Evolutionary conservation across 2,113 vertebrate species (phyloP).

Genomic region (Nerophis ophidion): DNA sequence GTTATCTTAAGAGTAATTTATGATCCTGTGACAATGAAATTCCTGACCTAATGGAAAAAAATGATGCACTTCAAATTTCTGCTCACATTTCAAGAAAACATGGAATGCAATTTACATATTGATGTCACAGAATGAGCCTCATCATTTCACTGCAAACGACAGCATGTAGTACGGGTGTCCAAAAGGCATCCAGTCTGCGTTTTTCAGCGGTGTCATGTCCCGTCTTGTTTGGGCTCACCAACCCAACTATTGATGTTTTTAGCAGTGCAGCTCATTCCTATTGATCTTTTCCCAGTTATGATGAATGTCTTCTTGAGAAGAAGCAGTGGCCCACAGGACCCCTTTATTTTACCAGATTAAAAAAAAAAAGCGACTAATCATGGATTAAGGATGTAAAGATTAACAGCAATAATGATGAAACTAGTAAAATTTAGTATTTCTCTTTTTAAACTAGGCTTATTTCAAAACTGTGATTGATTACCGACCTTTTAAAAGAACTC

Average conservation of each 20-base stretch:
- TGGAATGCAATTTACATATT: conserved; percentile 1
- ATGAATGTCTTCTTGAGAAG: conserved; percentile 45
- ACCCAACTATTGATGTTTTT: conserved; percentile 59
- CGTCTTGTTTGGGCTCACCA: conserved; percentile 53
- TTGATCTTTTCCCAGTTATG: conserved; percentile 60
- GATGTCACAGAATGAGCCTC: background rate
- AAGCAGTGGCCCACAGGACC: conserved; percentile 23
- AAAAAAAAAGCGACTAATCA: no score
- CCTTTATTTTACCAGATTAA: no score
- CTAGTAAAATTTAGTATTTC: no score
- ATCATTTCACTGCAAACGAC: background rate
- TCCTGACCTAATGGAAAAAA: conserved; percentile 2
- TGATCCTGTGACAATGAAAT: background rate
- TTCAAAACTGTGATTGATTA: no score
- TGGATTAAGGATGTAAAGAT: no score
- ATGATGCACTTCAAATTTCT: background rate
- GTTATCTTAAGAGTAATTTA: background rate
- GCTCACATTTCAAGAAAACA: background rate
- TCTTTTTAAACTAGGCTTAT: no score
- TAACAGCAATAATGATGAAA: no score
- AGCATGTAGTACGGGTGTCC: conserved; percentile 2
- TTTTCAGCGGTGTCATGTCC: conserved; percentile 59
- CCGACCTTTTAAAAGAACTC: no score
- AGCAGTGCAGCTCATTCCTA: conserved; percentile 58
- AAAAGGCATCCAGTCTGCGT: conserved; percentile 36